Evolutionary conservation across 1,140 invertebrate genomes (phyloP), one percentile per base, ranked within the genome.

Genomic region (Bombus affinis): DNA sequence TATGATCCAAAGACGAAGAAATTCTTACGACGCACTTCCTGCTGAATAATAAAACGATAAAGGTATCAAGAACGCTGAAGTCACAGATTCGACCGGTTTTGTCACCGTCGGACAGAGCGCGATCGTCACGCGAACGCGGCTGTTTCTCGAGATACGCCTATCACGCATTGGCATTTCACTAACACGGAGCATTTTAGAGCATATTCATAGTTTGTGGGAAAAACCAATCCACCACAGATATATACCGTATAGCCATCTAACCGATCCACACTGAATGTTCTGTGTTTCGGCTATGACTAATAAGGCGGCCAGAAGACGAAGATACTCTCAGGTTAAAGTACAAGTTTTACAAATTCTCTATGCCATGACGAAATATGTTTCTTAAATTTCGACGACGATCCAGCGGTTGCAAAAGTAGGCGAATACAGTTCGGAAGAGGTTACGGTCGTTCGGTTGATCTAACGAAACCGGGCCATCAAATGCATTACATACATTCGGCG

Each of bases 111-210:
- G 47, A 28, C 32, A 5, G 37, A n/a, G 59, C 5, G 9, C 53
- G 18, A 2, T 18, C 22, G 12, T 73, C 32, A 47, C 42, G 74
- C 39, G 65, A 83, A 9, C 15, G 5, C 25, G 12, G 12, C 35
- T 22, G 42, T 70, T 80, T 62, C 78, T 68, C 78, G 13, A 42
- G 28, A 78, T 35, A 44, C 37, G 39, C 3, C 82, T 35, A 70
- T 65, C 44, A 35, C 32, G 25, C 22, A 62, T 77, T 25, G 44
- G 15, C 13, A 62, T 85, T 79, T 85, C 78, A 81, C 57, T 65
- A 28, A 42, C 35, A 70, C 28, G 18, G 18, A 66, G 3, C 59
- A 28, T 81, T 74, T 39, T 47, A 18, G 13, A 15, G 22, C 32
- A 35, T 12, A 35, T 35, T 35, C 37, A 15, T 39, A 32, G 25